Conservation (phyloP, 2,797 vertebrate species). For the Somateria mollissima region DNA sequence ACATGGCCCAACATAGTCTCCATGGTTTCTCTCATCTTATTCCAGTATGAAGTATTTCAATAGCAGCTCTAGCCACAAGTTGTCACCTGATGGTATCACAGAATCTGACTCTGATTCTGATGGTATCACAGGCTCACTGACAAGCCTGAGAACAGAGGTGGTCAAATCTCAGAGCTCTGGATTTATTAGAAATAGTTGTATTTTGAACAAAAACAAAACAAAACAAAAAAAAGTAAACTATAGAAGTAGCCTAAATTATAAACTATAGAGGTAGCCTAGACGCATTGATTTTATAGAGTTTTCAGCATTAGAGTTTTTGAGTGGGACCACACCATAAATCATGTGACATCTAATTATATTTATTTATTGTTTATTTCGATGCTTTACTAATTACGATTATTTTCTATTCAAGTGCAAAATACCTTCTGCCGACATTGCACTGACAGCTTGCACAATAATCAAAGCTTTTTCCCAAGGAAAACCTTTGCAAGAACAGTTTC, state of each 20-base stretch:
- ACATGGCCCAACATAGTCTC: not conserved
- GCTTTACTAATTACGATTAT: not conserved
- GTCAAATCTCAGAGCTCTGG: not conserved
- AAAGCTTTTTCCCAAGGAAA: not conserved
- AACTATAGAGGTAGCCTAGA: not conserved
- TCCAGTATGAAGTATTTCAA: not conserved
- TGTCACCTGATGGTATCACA: not conserved
- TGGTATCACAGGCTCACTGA: not conserved
- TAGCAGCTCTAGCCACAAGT: not conserved
- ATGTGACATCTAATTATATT: not conserved
- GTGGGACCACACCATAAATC: not conserved
- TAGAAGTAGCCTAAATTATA: not conserved
- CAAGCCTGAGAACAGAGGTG: not conserved
- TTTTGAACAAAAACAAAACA: not conserved
- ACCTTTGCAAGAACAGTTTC: not conserved
- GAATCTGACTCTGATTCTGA: not conserved
- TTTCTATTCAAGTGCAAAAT: not conserved
- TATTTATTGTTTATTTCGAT: not conserved
- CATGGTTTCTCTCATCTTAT: rapidly evolving
- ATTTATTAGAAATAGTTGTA: not conserved
- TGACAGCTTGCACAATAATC: not conserved
- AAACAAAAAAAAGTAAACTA: not conserved
- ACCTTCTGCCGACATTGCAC: not conserved
- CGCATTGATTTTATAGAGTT: not conserved
- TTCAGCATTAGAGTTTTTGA: not conserved